Evolutionary conservation across 2,888 invertebrate species (phyloP), one percentile per base, ranked within the genome.

Genomic region (Drosophila incognita): DNA sequence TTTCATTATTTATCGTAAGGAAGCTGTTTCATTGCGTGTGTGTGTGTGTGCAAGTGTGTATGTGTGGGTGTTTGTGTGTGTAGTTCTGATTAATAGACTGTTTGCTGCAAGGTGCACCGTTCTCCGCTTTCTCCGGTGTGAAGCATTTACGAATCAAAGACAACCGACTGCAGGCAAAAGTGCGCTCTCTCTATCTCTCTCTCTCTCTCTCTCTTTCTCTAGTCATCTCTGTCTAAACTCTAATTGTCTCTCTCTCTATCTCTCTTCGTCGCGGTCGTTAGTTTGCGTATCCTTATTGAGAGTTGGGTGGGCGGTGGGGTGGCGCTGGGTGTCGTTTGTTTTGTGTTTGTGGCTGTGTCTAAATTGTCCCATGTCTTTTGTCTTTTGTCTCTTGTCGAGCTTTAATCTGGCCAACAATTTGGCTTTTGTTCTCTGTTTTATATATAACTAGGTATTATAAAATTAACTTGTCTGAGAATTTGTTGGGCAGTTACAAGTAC

Each of bases 1-100:
- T 81, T 84, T 82, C 80, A 88, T 90, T 88, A 90, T 88, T 86
- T 82, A 80, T 85, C 63, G 69, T 70, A 83, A 74, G 86, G 87
- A 90, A 87, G 79, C 82, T 82, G 76, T 62, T 58, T 62, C 54
- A 40, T 21, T 58, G 36, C 40, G 52, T 66, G 46, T 24, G 51
- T 49, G 56, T 40, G 49, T 36, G 53, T 29, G 38, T 31, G 51
- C 10, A n/a, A 18, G 59, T 24, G 49, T 7, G 42, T 29, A n/a
- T 56, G 42, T 68, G 49, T 51, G 46, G 24, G 7, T 46, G 21
- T 29, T 42, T 51, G 67, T 46, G 69, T 54, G 57, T 75, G 61
- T 66, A 53, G 68, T 65, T 68, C 69, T 67, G 81, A 69, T 82
- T 89, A 87, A 87, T 87, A 79, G 76, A 88, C 88, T 74, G 35